These are phyloP conservation scores for Poecilia wingei DNA, from an alignment of 2,797 vertebrate species.

Conservation along the genomic window DNA sequence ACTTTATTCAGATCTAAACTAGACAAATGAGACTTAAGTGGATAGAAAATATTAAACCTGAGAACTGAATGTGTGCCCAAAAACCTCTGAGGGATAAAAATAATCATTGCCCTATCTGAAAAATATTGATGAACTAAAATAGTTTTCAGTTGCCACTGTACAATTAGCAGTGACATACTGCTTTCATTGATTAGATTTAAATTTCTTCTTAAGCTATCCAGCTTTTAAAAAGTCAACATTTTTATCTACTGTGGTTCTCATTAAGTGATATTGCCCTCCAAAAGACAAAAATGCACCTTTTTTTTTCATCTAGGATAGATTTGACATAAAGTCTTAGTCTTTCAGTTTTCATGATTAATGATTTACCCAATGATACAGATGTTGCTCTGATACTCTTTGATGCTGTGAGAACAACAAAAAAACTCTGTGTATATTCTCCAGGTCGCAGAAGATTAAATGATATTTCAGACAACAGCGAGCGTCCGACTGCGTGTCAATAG, in stretches of 20 bases:
- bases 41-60: not conserved
- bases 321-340: not conserved
- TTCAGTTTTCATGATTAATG: not conserved
- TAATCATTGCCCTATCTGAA: not conserved
- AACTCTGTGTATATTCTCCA: not conserved
- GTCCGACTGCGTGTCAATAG: not conserved
- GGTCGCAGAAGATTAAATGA: not conserved
- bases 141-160: not conserved
- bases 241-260: not conserved
- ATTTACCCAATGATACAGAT: not conserved
- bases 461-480: constrained; percentile 1
- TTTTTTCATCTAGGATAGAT: not conserved
- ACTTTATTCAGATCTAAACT: not conserved
- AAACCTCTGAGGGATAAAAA: not conserved
- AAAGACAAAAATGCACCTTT: not conserved
- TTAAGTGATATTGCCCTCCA: not conserved
- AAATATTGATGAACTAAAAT: not conserved
- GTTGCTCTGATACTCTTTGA: not conserved
- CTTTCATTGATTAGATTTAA: not conserved
- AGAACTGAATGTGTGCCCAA: not conserved
- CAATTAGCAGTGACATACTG: not conserved
- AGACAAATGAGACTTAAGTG: not conserved
- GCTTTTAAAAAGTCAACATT: not conserved
- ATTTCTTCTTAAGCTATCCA: not conserved
- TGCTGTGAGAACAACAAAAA: not conserved